Base-by-base conservation (phyloP, 1,140 invertebrate species). In the Macrobrachium rosenbergii region DNA sequence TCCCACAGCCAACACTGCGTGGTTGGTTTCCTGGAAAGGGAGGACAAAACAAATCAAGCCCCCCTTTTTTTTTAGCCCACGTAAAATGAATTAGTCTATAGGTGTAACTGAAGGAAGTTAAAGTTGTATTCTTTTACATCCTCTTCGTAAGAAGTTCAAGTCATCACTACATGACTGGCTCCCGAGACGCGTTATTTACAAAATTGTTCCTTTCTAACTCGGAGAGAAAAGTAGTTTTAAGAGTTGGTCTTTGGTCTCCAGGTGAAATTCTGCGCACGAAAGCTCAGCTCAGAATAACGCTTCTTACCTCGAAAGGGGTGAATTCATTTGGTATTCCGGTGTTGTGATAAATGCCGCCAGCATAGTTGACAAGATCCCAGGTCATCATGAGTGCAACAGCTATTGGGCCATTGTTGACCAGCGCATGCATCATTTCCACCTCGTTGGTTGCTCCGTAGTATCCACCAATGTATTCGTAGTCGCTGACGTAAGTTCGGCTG, bases 1-100 rank as follows among this genome's bases (percentile, higher is more conserved):
- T 10, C 93, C 93, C 12, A 93, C 93, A 2, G 93, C 90, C 5
- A 93, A 87, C 2, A 94, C 92, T 14, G 92, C 94, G 90, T 94
- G 94, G 88, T 93, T 93, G 1, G 91, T 63, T 45, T 88, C 19
- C 90, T 91, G 83, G 10, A 80, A 37, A 58, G 14, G 78, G 75
- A 83, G 64, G 16, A 2, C 3, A 23, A 17, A 23, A 17, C n/a
- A n/a, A n/a, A n/a, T n/a, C n/a, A n/a, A n/a, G n/a, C n/a, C n/a
- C n/a, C n/a, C 28, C 28, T 37, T 37, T 37, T 37, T 2, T 37
- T 37, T 37, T 37, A 37, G 3, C 28, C 28, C 28, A 37, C 28
- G 28, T 37, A 37, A 37, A 37, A 37, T 1, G 1, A 37, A 3
- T 37, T 37, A 37, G 28, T 37, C 52, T 52, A 52, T 10, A 52